These are phyloP conservation scores for Agrypnia vestita DNA, from an alignment of 1,140 invertebrate species.

Conservation along the genomic window DNA sequence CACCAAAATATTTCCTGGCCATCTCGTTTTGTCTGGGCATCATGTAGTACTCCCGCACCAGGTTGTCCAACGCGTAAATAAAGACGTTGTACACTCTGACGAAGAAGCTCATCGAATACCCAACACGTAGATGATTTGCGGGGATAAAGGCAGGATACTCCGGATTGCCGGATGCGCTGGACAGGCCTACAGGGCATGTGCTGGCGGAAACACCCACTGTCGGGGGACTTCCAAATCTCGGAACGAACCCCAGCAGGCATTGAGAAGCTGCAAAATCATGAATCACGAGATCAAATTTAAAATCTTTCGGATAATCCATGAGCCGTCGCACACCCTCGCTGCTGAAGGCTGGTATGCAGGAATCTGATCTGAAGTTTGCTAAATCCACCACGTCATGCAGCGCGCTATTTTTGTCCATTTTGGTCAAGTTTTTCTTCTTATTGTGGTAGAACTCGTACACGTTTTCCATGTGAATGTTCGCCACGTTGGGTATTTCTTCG, in stretches of 20 bases:
- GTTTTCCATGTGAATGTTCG: slow-evolving; percentile 60
- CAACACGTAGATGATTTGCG: slow-evolving; percentile 45
- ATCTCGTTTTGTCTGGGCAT: slow-evolving; percentile 48
- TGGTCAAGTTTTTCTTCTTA: slow-evolving; percentile 17
- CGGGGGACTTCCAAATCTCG: slow-evolving; percentile 59
- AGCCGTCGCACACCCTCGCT: slow-evolving; percentile 51
- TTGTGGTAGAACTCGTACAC: slow-evolving; percentile 50
- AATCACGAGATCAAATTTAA: slow-evolving; percentile 62
- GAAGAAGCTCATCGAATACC: slow-evolving; percentile 62
- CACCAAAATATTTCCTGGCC: slow-evolving; percentile 48
- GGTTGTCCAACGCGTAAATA: slow-evolving; percentile 57
- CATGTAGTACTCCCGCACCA: slow-evolving; percentile 48
- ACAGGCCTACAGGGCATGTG: slow-evolving; percentile 57
- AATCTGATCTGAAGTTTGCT: slow-evolving; percentile 52
- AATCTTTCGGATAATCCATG: slow-evolving; percentile 57
- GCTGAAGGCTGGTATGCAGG: slow-evolving; percentile 50
- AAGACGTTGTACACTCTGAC: slow-evolving; percentile 63
- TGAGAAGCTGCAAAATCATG: slow-evolving; percentile 59
- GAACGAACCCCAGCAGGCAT: slow-evolving; percentile 58
- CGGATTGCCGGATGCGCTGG: slow-evolving; percentile 53
- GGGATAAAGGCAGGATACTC: slow-evolving; percentile 53
- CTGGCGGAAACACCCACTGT: slow-evolving; percentile 53
- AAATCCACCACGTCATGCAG: slow-evolving; percentile 45
- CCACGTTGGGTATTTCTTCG: slow-evolving; percentile 52
- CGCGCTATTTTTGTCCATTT: slow-evolving; percentile 40